A percentile compares a stretch with the other conserved stretches of the same genome.
These are phyloP conservation scores for Galeruca laticollis DNA, from an alignment of 2,888 invertebrate genomes.

Conservation along the genomic window DNA sequence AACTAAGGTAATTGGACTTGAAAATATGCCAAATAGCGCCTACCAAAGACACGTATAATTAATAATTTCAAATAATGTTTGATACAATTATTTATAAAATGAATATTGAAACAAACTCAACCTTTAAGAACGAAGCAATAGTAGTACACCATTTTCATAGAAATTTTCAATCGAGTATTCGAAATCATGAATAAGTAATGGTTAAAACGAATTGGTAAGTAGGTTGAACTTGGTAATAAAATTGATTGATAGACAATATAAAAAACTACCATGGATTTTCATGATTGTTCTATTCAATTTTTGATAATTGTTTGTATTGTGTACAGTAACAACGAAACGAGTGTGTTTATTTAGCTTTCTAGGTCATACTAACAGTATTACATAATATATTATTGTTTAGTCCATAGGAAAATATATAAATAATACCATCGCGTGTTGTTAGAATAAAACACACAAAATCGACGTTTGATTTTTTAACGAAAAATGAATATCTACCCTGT, in stretches of 20 bases:
- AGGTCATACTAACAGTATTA: constrained; percentile 8
- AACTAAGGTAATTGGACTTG: too few species aligned
- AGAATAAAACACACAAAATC: too few species aligned
- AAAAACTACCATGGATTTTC: constrained; percentile 16
- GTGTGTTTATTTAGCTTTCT: neutral
- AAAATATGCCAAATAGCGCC: too few species aligned
- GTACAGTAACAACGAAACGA: neutral
- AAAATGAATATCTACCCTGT: too few species aligned
- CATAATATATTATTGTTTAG: neutral
- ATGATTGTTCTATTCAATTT: constrained; percentile 31
- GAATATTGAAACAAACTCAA: too few species aligned
- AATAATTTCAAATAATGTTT: too few species aligned
- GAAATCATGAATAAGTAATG: constrained; percentile 10
- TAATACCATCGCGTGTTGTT: constrained; percentile 23
- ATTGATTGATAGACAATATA: constrained; percentile 14
- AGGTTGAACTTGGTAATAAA: constrained; percentile 20
- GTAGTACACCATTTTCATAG: neutral
- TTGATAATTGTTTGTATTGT: constrained; percentile 38
- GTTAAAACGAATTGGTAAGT: constrained; percentile 4
- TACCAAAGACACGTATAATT: too few species aligned
- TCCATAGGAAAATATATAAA: constrained; percentile 22
- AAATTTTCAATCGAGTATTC: neutral
- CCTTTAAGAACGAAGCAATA: neutral
- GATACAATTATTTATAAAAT: too few species aligned
- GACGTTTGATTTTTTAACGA: too few species aligned